Evolutionary conservation across 2,113 vertebrate species (phyloP).

Genomic region (Otis tarda): DNA sequence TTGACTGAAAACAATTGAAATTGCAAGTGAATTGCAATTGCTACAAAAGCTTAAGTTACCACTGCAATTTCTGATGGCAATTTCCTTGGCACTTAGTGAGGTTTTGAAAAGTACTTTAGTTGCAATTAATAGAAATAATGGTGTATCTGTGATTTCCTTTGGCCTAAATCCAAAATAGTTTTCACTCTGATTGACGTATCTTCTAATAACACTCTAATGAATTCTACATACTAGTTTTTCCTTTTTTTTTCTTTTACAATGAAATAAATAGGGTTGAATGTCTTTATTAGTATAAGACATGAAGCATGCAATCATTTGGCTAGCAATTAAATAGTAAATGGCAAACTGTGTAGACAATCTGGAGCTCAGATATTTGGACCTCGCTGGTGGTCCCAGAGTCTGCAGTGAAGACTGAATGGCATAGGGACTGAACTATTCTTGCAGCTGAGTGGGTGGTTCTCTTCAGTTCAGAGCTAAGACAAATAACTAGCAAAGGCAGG

Average conservation of each 20-base stretch:
- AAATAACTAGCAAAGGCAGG: slow-evolving; percentile 51
- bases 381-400: background rate
- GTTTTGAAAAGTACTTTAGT: background rate
- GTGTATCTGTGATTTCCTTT: background rate
- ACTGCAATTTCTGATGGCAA: background rate
- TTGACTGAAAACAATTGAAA: slow-evolving; percentile 24
- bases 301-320: slow-evolving; percentile 3
- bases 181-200: background rate
- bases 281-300: slow-evolving; percentile 4
- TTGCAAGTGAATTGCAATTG: background rate
- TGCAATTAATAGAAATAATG: slow-evolving; percentile 23
- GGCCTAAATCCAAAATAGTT: background rate
- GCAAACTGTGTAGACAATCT: slow-evolving; percentile 18
- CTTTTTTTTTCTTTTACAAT: background rate
- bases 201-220: background rate
- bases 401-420: background rate
- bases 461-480: slow-evolving; percentile 33
- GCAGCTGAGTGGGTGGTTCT: slow-evolving; percentile 54
- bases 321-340: slow-evolving; percentile 18
- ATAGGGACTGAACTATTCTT: slow-evolving; percentile 26
- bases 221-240: background rate
- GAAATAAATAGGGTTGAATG: background rate
- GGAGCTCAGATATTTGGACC: slow-evolving; percentile 24
- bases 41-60: background rate
- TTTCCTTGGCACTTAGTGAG: background rate